Base-by-base conservation (phyloP, 2,113 vertebrate genomes). In the Dromaius novaehollandiae region DNA sequence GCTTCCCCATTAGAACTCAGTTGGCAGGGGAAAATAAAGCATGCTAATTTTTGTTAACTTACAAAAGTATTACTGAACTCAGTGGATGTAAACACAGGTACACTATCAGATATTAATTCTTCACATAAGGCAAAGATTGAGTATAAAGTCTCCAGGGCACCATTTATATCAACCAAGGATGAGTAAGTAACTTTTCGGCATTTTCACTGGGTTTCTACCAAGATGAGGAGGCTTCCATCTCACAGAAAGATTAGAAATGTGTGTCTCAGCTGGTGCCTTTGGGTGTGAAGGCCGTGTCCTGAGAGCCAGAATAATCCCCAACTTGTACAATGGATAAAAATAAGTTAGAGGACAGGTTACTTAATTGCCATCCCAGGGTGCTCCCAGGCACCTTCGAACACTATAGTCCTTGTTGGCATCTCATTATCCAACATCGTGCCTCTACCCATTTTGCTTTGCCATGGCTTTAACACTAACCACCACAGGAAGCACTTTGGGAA, bases 401-500 rank as follows among this genome's bases (percentile, higher is more conserved):
- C 14, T 42, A 6, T 19, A 66, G 28, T 73, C 79, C 68, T 88
- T 77, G 44, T 88, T 81, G 80, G 42, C 60, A 64, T 81, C 68
- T 95, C 85, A 83, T 95, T 91, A 92, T 60, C 51, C 51, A 93
- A 50, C 24, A 75, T 83, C 58, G 86, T 94, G 48, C 36, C 79
- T 85, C 65, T 38, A 86, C 81, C 16, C 30, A 13, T 86, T 93
- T 78, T 86, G 9, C 56, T 81, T 90, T 78, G 76, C 51, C 30
- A 30, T 21, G 11, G 58, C 69, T 80, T 83, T 53, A 71, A 53
- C 26, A 61, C 22, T 65, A 60, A 36, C 32, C 42, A 10, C 36
- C 51, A 26, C 69, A 93, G 63, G 24, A 75, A 13, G 38, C 26
- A 60, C n/a, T 65, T 94, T 42, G 34, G 64, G 36, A 90, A 24